Base-by-base conservation (phyloP, 1,140 invertebrate species). In the Scaptomyza hsui region DNA sequence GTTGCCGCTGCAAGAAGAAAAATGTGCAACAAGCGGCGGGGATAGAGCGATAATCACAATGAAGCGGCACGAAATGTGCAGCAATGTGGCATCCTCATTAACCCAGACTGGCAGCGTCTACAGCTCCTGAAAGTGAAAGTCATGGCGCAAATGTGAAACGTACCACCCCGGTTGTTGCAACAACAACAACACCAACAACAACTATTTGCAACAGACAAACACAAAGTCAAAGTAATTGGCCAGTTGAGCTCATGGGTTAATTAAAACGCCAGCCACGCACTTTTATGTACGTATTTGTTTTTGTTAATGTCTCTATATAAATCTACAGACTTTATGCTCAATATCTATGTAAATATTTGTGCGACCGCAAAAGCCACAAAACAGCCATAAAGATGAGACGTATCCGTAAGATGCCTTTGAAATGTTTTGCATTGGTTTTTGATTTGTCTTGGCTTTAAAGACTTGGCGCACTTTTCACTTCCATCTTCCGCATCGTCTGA, bases 31-130 rank as follows among this genome's bases (percentile, higher is more conserved):
- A 39, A 26, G 18, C 13, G 15, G n/a, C 29, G 12, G n/a, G n/a
- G n/a, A n/a, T n/a, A 61, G 48, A 39, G 68, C 78, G 81, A 88
- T 86, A 86, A 86, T 86, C 82, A 88, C 80, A 83, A 83, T 83
- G 76, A 79, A 88, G 82, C 82, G 74, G 82, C 82, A 86, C 82
- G 82, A 86, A 86, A 13, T 72, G 70, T 86, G 81, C 81, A 88
- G 73, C 81, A 88, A 88, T 85, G 81, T 82, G 82, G 82, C 82
- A 86, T 86, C 82, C 82, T 86, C 82, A 86, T 86, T 86, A 86
- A 82, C 82, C 82, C 82, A 76, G 64, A 62, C 55, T 49, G 55
- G 18, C 29, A 52, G 13, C 32, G 18, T 18, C 52, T 26, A 24
- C 16, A 21, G 19, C 47, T 37, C 42, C 26, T 42, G 68, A 82